These are phyloP conservation scores for Linurgus olivaceus DNA, from an alignment of 2,797 vertebrate species.

Conservation along the genomic window DNA sequence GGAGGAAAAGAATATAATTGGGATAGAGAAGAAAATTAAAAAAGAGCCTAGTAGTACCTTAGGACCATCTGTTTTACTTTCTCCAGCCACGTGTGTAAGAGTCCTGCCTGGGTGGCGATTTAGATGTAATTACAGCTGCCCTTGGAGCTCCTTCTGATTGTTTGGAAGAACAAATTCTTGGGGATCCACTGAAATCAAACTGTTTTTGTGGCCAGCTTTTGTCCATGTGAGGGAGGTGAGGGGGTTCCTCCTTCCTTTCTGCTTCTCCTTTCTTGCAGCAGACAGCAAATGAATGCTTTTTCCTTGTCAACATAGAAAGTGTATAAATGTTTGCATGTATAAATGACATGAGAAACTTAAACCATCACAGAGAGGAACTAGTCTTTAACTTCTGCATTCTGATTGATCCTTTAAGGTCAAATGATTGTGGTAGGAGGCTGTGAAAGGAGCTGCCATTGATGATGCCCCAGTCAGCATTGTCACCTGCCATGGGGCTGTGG, in stretches of 20 bases:
- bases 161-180: neutral
- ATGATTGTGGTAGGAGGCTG: neutral
- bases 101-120: neutral
- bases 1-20: neutral
- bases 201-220: neutral
- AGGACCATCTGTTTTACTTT: too few species aligned
- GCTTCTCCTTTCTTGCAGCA: neutral
- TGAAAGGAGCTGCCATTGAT: neutral
- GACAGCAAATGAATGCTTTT: neutral
- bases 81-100: neutral
- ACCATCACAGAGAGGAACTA: neutral
- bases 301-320: fast-evolving
- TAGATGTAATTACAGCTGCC: slow-evolving; percentile 13
- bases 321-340: neutral
- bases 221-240: neutral
- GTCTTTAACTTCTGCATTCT: neutral
- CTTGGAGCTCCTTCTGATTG: neutral
- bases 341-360: neutral
- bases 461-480: fast-evolving
- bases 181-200: neutral
- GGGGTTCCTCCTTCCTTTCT: neutral
- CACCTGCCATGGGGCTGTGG: fast-evolving
- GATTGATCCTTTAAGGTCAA: neutral
- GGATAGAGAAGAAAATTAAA: neutral
- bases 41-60: neutral